Conservation (phyloP, 2,797 vertebrate genomes). For the Aulostomus chinensis region DNA sequence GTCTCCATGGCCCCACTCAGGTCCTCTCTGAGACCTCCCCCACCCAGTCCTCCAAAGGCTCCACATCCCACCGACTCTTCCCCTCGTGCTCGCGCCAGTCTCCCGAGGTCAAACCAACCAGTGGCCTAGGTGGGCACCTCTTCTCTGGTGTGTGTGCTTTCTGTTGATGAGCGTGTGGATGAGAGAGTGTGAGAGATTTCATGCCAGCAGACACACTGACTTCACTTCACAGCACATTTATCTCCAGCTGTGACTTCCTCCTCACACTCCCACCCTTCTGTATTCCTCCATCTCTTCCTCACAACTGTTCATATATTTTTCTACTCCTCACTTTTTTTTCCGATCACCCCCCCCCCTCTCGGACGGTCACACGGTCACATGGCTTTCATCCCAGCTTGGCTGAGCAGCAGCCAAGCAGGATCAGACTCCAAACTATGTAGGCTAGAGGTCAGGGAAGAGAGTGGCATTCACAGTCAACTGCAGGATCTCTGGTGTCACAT, state of each 20-base stretch:
- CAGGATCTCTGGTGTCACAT: constrained; percentile 19
- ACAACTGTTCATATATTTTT: constrained; percentile 5
- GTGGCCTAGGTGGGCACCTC: constrained; percentile 86
- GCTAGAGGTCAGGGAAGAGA: constrained; percentile 39
- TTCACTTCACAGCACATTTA: constrained; percentile 28
- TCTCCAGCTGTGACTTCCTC: constrained; percentile 22
- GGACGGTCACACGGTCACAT: constrained; percentile 15
- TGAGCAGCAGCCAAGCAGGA: constrained; percentile 30
- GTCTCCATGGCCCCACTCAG: constrained; percentile 71
- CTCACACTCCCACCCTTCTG: constrained; percentile 6
- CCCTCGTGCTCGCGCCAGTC: constrained; percentile 89
- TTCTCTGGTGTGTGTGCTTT: constrained; percentile 10
- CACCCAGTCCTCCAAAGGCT: constrained; percentile 56
- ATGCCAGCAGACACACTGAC: constrained; percentile 14
- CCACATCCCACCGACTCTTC: constrained; percentile 88
- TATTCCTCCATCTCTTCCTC: background rate
- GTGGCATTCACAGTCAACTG: constrained; percentile 20
- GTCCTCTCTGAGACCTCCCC: constrained; percentile 91
- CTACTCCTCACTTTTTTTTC: too few species aligned
- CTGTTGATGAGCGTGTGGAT: background rate
- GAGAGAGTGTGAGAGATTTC: background rate
- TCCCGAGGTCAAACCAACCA: constrained; percentile 88
- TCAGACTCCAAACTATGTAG: constrained; percentile 60
- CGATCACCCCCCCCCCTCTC: constrained; percentile 3
- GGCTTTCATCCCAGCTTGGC: constrained; percentile 36